phyloP scores from a whole-genome alignment of 2,113 vertebrate genomes.

The Mormyrus iriodes region DNA sequence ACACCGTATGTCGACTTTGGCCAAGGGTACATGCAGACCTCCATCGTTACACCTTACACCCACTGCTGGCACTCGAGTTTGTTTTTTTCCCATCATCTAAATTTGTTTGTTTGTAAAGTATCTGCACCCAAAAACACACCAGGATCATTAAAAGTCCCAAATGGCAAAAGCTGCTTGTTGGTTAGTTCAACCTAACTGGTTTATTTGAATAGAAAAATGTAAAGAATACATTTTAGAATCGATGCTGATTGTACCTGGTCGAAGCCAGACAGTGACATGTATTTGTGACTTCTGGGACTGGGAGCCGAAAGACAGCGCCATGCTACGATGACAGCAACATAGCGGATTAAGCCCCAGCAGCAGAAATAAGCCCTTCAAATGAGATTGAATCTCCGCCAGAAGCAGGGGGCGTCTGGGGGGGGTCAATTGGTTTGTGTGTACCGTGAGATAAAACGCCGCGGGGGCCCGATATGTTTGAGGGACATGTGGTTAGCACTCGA shows the following conservation, averaged over 20 bases:
- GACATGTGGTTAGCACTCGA: background rate
- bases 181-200: background rate
- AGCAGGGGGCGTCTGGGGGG: background rate
- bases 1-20: background rate
- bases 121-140: background rate
- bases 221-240: background rate
- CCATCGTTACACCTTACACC: background rate
- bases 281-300: background rate
- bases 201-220: background rate
- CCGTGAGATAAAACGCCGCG: background rate
- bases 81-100: background rate
- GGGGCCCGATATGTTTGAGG: background rate
- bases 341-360: background rate
- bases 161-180: background rate
- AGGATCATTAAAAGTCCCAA: background rate
- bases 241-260: background rate
- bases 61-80: background rate
- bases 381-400: constrained; percentile 7
- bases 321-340: background rate
- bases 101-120: background rate
- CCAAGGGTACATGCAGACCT: background rate
- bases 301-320: background rate
- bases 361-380: constrained; percentile 1
- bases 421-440: constrained; percentile 7
- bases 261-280: background rate